Evolutionary conservation across 1,140 invertebrate genomes (phyloP), one percentile per base, ranked within the genome.

Genomic region (Sitophilus oryzae): DNA sequence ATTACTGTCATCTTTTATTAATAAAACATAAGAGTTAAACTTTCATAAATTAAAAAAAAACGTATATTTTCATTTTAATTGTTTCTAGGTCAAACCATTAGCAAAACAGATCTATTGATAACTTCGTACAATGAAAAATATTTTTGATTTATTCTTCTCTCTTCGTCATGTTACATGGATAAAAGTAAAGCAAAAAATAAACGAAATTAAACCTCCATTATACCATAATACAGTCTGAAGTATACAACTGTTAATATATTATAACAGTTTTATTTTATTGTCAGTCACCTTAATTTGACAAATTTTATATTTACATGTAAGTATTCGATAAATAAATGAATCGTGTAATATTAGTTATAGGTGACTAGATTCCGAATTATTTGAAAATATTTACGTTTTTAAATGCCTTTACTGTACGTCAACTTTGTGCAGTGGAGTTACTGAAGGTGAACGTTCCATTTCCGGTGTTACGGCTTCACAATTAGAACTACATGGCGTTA

Each of bases 401-500:
- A 30, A 30, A 5, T 11, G 25, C 25, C 25, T 48, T 50, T 45
- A 56, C 38, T 56, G 50, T 34, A 56, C 47, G 25, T 56, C 60
- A 18, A 44, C 53, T 52, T 62, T 59, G 22, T 79, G 76, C 37
- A 72, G 52, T 41, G 70, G 72, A 8, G 73, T 72, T 22, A 70
- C 65, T 14, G 69, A 71, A 63, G 77, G 76, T 3, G 76, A 73
- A 16, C 69, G 63, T 42, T 70, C 71, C 53, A 73, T 52, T 62
- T 72, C 76, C 5, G 75, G 56, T 63, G 76, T 58, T 64, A 73
- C 48, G 61, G 70, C 60, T 47, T 73, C 57, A 62, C 73, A 60
- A 46, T 72, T 72, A 21, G 70, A 74, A 36, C 71, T 74, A 40
- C 73, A 76, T 9, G 75, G 75, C 3, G 77, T 74, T 20, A 77